Evolutionary conservation across 2,113 vertebrate genomes (phyloP).

Genomic region (Platycercus adscitus): DNA sequence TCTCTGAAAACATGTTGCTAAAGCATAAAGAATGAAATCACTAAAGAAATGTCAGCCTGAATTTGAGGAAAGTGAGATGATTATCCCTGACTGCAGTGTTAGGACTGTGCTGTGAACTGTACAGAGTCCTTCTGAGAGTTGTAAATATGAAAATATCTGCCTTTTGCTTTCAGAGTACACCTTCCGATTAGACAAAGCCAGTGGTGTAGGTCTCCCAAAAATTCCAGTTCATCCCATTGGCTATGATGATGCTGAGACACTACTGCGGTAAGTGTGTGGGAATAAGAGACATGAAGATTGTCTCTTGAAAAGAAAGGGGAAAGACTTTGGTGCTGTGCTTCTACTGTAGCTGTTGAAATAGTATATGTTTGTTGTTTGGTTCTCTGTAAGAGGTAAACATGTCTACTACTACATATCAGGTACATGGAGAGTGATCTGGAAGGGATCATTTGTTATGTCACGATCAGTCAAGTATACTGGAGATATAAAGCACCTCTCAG

Average conservation of each 20-base stretch:
- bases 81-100: neutral
- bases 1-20: neutral
- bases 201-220: slow-evolving; percentile 86
- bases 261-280: slow-evolving; percentile 82
- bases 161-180: slow-evolving; percentile 82
- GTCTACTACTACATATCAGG: accelerated
- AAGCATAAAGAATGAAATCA: neutral
- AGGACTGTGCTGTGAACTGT: neutral
- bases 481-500: neutral
- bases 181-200: slow-evolving; percentile 74
- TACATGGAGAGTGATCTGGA: neutral
- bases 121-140: neutral
- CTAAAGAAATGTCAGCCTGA: neutral
- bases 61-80: neutral
- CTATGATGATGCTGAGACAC: slow-evolving; percentile 83
- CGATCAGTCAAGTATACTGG: neutral
- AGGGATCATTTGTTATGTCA: neutral
- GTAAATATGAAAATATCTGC: neutral
- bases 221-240: slow-evolving; percentile 96
- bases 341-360: neutral
- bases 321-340: neutral
- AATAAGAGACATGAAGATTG: neutral
- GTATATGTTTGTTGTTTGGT: neutral
- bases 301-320: neutral
- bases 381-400: neutral